Evolutionary conservation across 92 coral and sea anemone genomes (phyloP), one percentile per base, ranked within the genome.

Genomic region (Palythoa grandiflora): DNA sequence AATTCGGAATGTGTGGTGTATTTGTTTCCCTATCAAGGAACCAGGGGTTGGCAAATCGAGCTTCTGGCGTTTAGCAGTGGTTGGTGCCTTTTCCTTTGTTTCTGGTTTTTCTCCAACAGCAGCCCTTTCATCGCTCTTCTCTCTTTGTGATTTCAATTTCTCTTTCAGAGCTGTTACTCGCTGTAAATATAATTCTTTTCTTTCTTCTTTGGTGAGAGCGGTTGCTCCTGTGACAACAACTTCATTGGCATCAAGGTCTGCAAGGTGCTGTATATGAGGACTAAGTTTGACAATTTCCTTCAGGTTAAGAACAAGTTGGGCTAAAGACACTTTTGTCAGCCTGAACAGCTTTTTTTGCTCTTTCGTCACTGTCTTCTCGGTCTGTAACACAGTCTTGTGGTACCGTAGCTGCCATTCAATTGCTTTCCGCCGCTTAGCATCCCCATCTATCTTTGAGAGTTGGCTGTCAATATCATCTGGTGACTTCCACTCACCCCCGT

Each of bases 401-500:
- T 72, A 72, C 20, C 50, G 44, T 12, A 72, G 77, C 53, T 72
- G 77, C 77, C 77, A 72, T 17, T 72, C 77, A 39, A 72, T 72
- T 72, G 77, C 77, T 72, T 72, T 36, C 20, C 77, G 28, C 17
- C 20, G 77, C 20, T 36, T 72, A 72, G n/a, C 38, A 17, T 72
- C 52, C 77, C 77, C 77, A 72, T 72, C 77, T 72, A 72, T 72
- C 78, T 73, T 73, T 73, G 55, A 73, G 11, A 73, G 78, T 3
- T 73, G 52, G 20, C 39, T 53, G 28, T 73, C 78, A 73, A 73
- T 73, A 16, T 73, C 78, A 73, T 40, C 55, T n/a, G 78, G 52
- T 38, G 55, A 73, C 57, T 73, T 73, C 78, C 78, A 73, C 78
- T 73, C 54, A 39, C 78, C 78, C 78, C 78, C 78, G 39, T 39